Evolutionary conservation across 1,140 invertebrate genomes (phyloP).

Genomic region (Dendroctonus ponderosae): DNA sequence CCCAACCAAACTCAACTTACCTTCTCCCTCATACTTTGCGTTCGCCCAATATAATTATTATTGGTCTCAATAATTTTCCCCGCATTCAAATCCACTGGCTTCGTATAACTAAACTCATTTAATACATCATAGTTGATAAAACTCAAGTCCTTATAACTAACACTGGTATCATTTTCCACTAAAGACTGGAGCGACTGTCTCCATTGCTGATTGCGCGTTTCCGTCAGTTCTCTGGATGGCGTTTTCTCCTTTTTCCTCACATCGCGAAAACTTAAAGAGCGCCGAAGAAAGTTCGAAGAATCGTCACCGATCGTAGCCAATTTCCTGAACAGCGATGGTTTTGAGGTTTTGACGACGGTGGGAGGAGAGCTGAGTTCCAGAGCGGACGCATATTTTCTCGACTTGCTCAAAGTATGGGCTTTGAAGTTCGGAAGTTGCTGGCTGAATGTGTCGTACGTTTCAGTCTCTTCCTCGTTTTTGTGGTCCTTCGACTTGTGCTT

Average conservation of each 20-base stretch:
- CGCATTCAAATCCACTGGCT: conserved; percentile 24
- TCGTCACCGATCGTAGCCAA: conserved; percentile 40
- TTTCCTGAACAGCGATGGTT: conserved; percentile 43
- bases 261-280: conserved; percentile 46
- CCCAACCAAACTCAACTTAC: conserved; percentile 30
- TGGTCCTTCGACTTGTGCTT: conserved; percentile 31
- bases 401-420: conserved; percentile 28
- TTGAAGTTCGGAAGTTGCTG: conserved; percentile 31
- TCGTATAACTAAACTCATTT: conserved; percentile 42
- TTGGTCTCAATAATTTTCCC: conserved; percentile 3
- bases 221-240: conserved; percentile 37
- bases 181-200: conserved; percentile 46
- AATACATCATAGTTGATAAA: conserved; percentile 48
- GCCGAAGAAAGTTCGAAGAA: conserved; percentile 40
- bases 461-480: conserved; percentile 34
- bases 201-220: conserved; percentile 46
- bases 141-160: conserved; percentile 50
- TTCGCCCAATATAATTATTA: conserved; percentile 38
- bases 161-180: conserved; percentile 46
- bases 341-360: conserved; percentile 13
- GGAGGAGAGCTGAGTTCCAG: conserved; percentile 36
- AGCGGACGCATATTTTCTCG: conserved; percentile 42
- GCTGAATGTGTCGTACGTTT: conserved; percentile 37
- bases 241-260: conserved; percentile 39
- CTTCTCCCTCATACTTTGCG: conserved; percentile 45